phyloP scores from a whole-genome alignment of 2,113 vertebrate species.

The Ginglymostoma cirratum region DNA sequence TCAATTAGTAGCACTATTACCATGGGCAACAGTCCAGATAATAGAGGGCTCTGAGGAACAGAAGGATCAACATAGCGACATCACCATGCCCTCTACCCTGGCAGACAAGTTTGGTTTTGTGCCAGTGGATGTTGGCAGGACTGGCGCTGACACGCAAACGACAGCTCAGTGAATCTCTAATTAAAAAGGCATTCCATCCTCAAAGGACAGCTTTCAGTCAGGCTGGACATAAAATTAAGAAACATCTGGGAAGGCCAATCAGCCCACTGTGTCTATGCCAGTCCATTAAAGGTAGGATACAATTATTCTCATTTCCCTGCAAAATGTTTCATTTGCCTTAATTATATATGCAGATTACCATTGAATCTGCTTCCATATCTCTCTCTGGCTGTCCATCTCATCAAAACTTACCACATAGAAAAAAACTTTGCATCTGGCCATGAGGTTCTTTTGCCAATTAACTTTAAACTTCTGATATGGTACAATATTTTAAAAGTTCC shows the following conservation, averaged over 20 bases:
- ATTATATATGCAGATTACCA: neutral
- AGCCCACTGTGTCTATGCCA: neutral
- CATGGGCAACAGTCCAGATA: neutral
- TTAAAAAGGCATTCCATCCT: neutral
- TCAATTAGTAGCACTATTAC: neutral
- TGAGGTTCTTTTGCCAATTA: neutral
- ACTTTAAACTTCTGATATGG: neutral
- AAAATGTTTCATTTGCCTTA: neutral
- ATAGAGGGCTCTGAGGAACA: neutral
- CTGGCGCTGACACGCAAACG: neutral
- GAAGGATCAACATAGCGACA: neutral
- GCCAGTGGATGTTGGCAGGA: neutral
- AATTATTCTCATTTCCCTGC: neutral
- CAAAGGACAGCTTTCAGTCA: neutral
- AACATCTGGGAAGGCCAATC: neutral
- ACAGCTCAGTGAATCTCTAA: neutral
- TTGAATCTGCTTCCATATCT: neutral
- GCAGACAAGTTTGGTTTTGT: neutral
- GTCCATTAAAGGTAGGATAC: neutral
- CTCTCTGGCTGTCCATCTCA: neutral
- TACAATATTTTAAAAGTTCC: neutral
- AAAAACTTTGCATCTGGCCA: neutral
- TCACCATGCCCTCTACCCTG: neutral
- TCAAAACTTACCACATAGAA: neutral
- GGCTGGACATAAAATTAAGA: neutral